Conservation (phyloP, 2,113 vertebrate species). For the Elachura formosa region DNA sequence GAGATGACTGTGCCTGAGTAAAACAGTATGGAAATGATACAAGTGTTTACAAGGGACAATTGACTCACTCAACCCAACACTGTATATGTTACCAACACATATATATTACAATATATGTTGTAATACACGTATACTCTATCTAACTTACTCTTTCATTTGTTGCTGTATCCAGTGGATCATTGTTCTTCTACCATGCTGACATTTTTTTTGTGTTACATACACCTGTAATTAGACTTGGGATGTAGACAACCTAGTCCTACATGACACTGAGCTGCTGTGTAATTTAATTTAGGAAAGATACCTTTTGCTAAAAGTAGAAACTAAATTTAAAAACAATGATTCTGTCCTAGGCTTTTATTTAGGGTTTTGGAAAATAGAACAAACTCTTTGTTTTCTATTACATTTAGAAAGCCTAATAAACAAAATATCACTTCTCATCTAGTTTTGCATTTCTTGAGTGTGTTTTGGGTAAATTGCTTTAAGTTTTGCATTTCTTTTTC, state of each 20-base stretch:
- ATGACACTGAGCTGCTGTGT: not conserved
- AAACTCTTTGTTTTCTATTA: slow-evolving; percentile 20
- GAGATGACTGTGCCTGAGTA: not conserved
- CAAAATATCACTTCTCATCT: not conserved
- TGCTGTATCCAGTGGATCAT: not conserved
- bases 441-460: not conserved
- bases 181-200: not conserved
- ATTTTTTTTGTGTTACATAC: not conserved
- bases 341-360: slow-evolving; percentile 20
- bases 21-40: not conserved
- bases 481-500: not conserved
- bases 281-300: not conserved
- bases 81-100: not conserved
- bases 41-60: not conserved
- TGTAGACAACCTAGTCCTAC: not conserved
- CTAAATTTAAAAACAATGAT: not conserved
- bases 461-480: not conserved
- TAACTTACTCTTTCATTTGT: not conserved
- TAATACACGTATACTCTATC: not conserved
- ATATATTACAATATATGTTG: not conserved
- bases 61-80: not conserved
- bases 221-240: not conserved
- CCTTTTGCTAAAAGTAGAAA: slow-evolving; percentile 17
- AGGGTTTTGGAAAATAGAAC: not conserved
- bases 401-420: not conserved